Conservation (phyloP, 1,140 invertebrate species). For the Neodiprion fabricii region DNA sequence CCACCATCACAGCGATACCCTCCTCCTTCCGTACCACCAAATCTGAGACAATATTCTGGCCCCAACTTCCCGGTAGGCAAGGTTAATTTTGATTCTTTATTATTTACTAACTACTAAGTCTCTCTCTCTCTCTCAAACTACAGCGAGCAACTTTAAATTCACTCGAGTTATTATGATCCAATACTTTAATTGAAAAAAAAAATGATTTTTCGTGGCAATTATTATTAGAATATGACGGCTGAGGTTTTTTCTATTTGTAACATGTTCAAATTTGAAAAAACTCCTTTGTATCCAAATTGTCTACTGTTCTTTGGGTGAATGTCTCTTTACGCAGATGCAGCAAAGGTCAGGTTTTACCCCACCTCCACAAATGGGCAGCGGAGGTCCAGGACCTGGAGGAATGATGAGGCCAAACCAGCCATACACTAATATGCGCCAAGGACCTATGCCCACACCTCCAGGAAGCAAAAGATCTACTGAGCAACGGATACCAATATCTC, state of each 20-base stretch:
- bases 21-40: conserved; percentile 64
- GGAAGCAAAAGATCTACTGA: conserved; percentile 69
- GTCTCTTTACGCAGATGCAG: conserved; percentile 57
- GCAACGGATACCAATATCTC: conserved; percentile 66
- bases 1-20: conserved; percentile 68
- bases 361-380: conserved; percentile 61
- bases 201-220: conserved; percentile 31
- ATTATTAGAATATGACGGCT: no score
- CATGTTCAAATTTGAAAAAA: conserved; percentile 33
- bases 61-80: conserved; percentile 68
- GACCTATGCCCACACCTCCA: conserved; percentile 63
- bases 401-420: conserved; percentile 67
- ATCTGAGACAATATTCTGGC: conserved; percentile 67
- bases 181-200: conserved; percentile 34
- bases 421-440: conserved; percentile 67
- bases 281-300: conserved; percentile 49
- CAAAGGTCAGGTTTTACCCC: conserved; percentile 63
- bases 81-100: conserved; percentile 37
- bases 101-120: conserved; percentile 49
- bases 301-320: conserved; percentile 47
- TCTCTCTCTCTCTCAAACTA: conserved; percentile 21
- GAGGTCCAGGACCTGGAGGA: conserved; percentile 61
- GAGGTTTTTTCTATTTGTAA: no score
- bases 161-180: neutral
- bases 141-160: conserved; percentile 26